A percentile compares a stretch with the other conserved stretches of the same genome.
phyloP scores from a whole-genome alignment of 2,797 vertebrate species.

The Eulemur albifrons region DNA sequence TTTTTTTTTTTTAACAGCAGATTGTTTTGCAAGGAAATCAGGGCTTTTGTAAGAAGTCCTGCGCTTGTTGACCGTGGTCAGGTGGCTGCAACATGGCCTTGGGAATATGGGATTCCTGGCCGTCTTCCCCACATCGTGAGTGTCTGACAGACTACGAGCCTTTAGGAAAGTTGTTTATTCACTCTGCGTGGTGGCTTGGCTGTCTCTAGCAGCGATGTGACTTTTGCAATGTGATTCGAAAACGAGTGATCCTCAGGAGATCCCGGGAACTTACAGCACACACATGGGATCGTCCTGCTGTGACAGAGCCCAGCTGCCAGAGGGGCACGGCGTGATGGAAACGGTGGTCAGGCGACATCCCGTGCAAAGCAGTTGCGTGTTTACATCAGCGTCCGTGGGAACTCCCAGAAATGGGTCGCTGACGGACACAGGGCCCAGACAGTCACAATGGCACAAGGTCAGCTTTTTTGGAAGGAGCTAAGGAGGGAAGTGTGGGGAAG shows the following conservation, averaged over 20 bases:
- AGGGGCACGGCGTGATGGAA: background rate
- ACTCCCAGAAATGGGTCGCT: background rate
- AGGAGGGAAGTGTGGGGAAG: background rate
- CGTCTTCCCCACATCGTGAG: background rate
- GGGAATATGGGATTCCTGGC: background rate
- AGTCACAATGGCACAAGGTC: background rate
- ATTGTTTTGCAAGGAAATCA: conserved; percentile 66
- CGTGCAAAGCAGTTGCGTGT: background rate
- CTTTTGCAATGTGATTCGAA: background rate
- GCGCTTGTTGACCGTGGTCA: conserved; percentile 59
- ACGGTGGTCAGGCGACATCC: background rate
- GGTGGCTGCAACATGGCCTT: conserved; percentile 31
- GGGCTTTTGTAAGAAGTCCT: conserved; percentile 60
- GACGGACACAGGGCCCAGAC: background rate
- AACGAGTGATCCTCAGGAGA: background rate
- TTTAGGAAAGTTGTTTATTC: background rate
- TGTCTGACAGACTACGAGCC: background rate
- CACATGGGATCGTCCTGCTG: background rate
- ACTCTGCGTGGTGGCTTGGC: background rate
- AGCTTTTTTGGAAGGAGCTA: background rate
- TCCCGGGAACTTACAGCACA: background rate
- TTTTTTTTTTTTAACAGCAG: background rate
- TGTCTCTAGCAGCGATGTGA: background rate
- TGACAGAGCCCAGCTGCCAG: background rate
- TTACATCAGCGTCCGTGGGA: background rate